These are phyloP conservation scores for Podarcis cretensis DNA, from an alignment of 2,113 vertebrate species.

Conservation along the genomic window DNA sequence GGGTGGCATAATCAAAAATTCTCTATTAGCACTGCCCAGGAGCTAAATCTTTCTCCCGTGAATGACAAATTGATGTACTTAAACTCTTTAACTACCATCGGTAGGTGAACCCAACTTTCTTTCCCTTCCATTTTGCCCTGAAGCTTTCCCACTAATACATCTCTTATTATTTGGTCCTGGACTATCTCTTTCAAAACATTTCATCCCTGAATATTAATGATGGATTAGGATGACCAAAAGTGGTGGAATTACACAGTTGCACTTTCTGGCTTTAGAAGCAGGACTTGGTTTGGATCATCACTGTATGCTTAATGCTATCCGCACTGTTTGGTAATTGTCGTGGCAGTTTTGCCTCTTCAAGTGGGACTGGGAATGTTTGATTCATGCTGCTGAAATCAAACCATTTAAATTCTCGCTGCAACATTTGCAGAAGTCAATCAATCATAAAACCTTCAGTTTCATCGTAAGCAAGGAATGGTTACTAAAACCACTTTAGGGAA, in stretches of 20 bases:
- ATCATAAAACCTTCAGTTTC: background rate
- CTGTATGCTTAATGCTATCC: background rate
- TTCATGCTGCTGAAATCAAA: fast-evolving
- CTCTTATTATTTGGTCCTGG: background rate
- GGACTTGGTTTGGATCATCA: background rate
- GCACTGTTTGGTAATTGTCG: background rate
- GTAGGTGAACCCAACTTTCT: constrained; percentile 21
- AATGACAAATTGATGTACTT: background rate
- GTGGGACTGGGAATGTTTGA: background rate
- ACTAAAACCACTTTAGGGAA: background rate
- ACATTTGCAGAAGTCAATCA: background rate
- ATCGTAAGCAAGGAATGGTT: background rate
- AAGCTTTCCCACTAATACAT: background rate
- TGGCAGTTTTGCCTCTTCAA: background rate
- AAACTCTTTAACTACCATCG: constrained; percentile 13
- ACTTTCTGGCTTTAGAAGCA: constrained; percentile 13
- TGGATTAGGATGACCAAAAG: background rate
- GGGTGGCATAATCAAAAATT: background rate
- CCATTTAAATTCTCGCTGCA: background rate
- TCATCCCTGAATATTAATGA: background rate
- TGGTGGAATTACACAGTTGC: background rate
- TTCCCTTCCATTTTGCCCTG: constrained; percentile 11
- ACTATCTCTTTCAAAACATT: background rate
- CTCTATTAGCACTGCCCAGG: background rate
- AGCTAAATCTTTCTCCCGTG: background rate